Base-by-base conservation (phyloP, 2,888 invertebrate genomes). In the Drosophila neutralis region DNA sequence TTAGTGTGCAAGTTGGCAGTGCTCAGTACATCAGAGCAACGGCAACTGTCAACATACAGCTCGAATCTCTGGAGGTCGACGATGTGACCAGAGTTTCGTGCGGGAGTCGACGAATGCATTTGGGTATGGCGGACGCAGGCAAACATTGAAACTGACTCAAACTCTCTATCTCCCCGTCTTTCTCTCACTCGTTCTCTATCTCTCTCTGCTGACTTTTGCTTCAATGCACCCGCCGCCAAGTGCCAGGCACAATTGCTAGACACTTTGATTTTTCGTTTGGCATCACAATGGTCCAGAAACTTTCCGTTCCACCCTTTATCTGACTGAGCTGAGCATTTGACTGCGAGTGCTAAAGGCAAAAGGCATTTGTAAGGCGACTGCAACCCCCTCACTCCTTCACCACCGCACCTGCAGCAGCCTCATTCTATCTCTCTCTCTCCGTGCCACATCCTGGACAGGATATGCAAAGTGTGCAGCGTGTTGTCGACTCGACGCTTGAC, bases 221-320 rank as follows among this genome's bases (percentile, higher is more conserved):
- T 45, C 48, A 79, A 66, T 76, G 80, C 67, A 69, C 33, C 56
- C 73, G 76, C 78, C 81, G 81, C 67, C 87, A 83, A 81, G 83
- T 85, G 82, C 61, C 74, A 40, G 65, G 70, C 53, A 68, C 81
- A 82, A 76, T 82, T 81, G 82, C 73, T 61, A 79, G 87, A 83
- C 87, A 89, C 88, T 89, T 89, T 87, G 89, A 85, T 83, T 85
- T 85, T 81, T 81, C 74, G 80, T 77, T 78, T 63, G 67, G 76
- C 82, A 77, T 74, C 84, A 83, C 89, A 89, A 83, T 77, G 73
- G 81, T 76, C 81, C 83, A 70, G 74, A 70, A 86, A 88, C 52
- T 72, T 80, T 76, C 48, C 61, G 45, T 58, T 45, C 52, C 35
- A 38, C 31, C 58, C 38, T 80, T 81, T 82, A 74, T 79, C 82